Conservation (phyloP, 1,140 invertebrate species). For the Saccostrea echinata region DNA sequence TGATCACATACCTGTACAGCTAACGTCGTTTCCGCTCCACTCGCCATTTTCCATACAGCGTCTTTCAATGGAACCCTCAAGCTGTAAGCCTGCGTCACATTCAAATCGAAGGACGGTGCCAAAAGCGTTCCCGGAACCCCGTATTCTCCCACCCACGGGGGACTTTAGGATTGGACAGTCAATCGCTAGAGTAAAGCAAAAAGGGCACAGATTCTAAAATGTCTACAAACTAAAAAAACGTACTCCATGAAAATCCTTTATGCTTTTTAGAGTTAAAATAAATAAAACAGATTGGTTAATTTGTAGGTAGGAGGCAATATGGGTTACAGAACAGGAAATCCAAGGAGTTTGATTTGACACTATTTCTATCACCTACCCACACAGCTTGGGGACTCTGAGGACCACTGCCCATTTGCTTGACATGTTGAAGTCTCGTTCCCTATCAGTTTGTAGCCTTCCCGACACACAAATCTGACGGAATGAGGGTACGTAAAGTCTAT, state of each 20-base stretch:
- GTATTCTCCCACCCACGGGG: conserved; percentile 93
- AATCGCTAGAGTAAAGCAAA: conserved; percentile 84
- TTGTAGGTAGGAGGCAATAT: conserved; percentile 18
- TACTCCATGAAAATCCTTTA: neutral
- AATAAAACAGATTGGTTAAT: neutral
- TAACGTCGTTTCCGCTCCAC: conserved; percentile 93
- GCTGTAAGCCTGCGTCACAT: conserved; percentile 93
- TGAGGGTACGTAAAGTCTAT: conserved; percentile 5
- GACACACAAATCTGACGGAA: neutral
- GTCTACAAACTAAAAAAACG: neutral
- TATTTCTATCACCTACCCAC: neutral
- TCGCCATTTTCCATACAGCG: conserved; percentile 94
- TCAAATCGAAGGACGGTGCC: conserved; percentile 96
- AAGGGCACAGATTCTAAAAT: neutral
- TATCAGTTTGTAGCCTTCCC: neutral
- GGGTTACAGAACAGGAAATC: neutral
- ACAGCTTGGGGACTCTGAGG: neutral
- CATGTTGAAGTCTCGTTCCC: neutral
- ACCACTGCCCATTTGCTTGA: conserved; percentile 1
- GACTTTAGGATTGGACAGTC: conserved; percentile 92
- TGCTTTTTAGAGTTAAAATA: neutral
- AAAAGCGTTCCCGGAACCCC: conserved; percentile 95
- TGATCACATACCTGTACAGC: conserved; percentile 90
- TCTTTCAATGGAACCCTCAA: conserved; percentile 92
- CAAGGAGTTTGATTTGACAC: neutral